Conservation (phyloP, 2,888 invertebrate genomes). For the Drosophila antonietae region DNA sequence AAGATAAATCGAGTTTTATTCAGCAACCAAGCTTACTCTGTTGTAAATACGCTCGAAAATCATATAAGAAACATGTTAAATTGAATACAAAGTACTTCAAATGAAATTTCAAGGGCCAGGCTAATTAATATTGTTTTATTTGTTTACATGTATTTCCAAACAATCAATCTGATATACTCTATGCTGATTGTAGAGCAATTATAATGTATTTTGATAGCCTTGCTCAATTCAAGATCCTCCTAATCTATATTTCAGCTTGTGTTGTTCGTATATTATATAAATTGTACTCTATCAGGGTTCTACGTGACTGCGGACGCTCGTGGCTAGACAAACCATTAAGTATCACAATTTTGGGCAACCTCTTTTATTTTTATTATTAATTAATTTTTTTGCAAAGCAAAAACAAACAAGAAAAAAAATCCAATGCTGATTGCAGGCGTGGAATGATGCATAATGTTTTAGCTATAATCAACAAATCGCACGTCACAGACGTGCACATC, state of each 20-base stretch:
- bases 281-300: constrained; percentile 43
- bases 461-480: constrained; percentile 37
- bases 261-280: constrained; percentile 26
- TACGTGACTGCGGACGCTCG: constrained; percentile 58
- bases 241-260: constrained; percentile 23
- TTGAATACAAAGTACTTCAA: not conserved
- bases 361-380: constrained; percentile 22
- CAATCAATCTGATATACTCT: not conserved
- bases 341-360: constrained; percentile 34
- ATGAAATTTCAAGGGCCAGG: not conserved
- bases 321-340: constrained; percentile 45
- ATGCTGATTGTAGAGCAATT: constrained; percentile 1
- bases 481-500: constrained; percentile 46
- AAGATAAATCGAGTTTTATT: no score
- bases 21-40: not conserved
- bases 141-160: not conserved
- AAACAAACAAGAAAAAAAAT: not conserved
- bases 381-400: not conserved
- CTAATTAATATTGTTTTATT: constrained; percentile 2
- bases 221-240: constrained; percentile 28
- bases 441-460: constrained; percentile 11
- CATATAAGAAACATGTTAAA: not conserved
- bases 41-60: not conserved
- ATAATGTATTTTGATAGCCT: constrained; percentile 12
- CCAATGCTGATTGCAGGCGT: not conserved